These are phyloP conservation scores for Caenorhabditis japonica DNA, from an alignment of 2,888 invertebrate species.

Conservation along the genomic window DNA sequence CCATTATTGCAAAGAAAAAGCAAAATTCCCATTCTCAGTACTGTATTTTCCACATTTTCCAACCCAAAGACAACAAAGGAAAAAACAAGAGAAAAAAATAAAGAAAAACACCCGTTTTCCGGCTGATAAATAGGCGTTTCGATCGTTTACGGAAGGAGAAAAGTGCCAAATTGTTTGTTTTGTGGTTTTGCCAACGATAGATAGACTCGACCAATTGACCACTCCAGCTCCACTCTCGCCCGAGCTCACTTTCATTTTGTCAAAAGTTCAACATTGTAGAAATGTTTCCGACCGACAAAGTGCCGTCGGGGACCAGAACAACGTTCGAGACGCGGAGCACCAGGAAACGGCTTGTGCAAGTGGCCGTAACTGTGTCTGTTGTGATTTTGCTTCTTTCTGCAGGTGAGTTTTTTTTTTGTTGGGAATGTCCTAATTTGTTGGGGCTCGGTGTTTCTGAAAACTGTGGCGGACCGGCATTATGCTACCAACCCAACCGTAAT, in stretches of 20 bases:
- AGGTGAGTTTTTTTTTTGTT: constrained; percentile 20
- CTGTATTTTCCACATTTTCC: no score
- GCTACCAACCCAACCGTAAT: no score
- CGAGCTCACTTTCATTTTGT: no score
- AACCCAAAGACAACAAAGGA: no score
- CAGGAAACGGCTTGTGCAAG: constrained; percentile 30
- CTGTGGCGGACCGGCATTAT: no score
- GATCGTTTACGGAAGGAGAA: constrained; percentile 1
- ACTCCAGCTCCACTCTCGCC: no score
- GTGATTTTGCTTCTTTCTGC: constrained; percentile 33
- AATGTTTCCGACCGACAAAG: constrained; percentile 50
- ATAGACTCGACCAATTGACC: constrained; percentile 2
- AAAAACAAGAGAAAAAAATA: not conserved
- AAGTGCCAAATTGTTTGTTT: constrained; percentile 44
- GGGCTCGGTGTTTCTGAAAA: no score
- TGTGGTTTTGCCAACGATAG: constrained; percentile 7
- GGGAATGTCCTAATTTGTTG: not conserved
- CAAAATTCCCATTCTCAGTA: no score
- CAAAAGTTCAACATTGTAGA: constrained; percentile 24
- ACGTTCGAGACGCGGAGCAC: constrained; percentile 46
- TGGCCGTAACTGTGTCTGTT: constrained; percentile 16
- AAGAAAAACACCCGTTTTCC: constrained; percentile 7
- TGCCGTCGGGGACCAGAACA: constrained; percentile 15
- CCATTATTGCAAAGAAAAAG: no score
- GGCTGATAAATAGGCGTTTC: constrained; percentile 13